Evolutionary conservation across 2,113 vertebrate genomes (phyloP), one percentile per base, ranked within the genome.

Genomic region (Corythaeola cristata): DNA sequence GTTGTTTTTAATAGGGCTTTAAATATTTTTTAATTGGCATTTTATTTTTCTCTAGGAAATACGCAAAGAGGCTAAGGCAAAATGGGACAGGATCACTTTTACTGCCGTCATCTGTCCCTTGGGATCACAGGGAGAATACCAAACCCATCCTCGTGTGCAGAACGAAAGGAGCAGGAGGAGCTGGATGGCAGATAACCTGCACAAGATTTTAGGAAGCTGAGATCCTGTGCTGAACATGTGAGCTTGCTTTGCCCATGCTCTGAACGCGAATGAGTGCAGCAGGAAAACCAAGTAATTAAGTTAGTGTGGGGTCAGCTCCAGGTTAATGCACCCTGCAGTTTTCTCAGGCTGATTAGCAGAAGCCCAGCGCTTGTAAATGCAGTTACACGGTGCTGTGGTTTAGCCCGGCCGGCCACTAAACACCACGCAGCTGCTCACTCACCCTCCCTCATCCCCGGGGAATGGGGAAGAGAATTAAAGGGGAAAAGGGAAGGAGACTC

Each of bases 11-110:
- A 83, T 58, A 71, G 55, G 47, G 55, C 59, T 95, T 88, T 83
- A 94, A 96, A 95, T 95, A 90, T 89, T 62, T 87, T 92, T 95
- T 89, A 94, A 90, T 88, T 83, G 58, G 50, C 17, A 12, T 60
- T 83, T 75, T 82, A 24, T 75, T 93, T 72, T 74, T 59, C 39
- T 55, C 41, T 32, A 23, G 50, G 45, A 94, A 91, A 76, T 32
- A 20, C 0, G 1, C 39, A 24, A 71, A 67, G 44, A 59, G 4
- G 14, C 28, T 5, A 3, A 9, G 6, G 17, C 15, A 73, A 76
- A 88, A 83, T 14, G 21, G 13, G 62, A 72, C 27, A 28, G 44
- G 32, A 68, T 59, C 7, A 3, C 8, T 84, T 77, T 47, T 56
- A 44, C 2, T 47, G 66, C 44, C 19, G 3, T 71, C 20, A 37